A percentile compares a stretch with the other conserved stretches of the same genome.
phyloP scores from a whole-genome alignment of 1,140 invertebrate genomes.

The Leguminivora glycinivorella region DNA sequence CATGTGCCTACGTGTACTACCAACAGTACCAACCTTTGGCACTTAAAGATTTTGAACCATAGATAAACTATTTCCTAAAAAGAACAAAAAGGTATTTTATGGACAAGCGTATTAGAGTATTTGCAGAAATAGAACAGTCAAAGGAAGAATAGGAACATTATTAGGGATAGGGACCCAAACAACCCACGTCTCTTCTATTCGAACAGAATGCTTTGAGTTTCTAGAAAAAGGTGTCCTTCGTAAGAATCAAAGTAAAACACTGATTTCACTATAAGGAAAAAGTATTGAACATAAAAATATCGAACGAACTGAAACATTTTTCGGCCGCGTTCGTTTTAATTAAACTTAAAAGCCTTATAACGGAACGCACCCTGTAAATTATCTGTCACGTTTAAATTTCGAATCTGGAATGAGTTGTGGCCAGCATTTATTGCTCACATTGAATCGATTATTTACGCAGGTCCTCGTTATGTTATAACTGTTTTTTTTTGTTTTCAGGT shows the following conservation, averaged over 20 bases:
- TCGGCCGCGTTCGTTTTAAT: neutral
- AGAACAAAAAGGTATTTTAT: too few relatives aligned
- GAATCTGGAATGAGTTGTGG: conserved; percentile 10
- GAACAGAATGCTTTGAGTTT: too few relatives aligned
- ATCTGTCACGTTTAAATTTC: conserved; percentile 22
- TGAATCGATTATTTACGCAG: conserved; percentile 48
- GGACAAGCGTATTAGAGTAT: too few relatives aligned
- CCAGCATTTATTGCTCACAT: conserved; percentile 37
- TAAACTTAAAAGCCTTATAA: conserved; percentile 34
- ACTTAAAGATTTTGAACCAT: conserved; percentile 36
- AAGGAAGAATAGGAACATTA: too few relatives aligned
- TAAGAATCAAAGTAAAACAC: conserved; percentile 29
- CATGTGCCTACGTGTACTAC: conserved; percentile 33
- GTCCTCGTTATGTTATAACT: conserved; percentile 48
- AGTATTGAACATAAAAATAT: neutral
- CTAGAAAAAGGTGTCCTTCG: too few relatives aligned
- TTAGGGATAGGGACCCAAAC: too few relatives aligned
- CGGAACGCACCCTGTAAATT: conserved; percentile 21
- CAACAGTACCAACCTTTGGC: neutral
- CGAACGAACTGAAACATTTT: neutral
- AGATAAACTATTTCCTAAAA: too few relatives aligned
- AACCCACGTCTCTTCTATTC: too few relatives aligned
- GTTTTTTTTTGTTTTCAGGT: conserved; percentile 63
- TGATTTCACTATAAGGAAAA: neutral
- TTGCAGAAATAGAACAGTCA: too few relatives aligned